Evolutionary conservation across 2,797 vertebrate species (phyloP).

Genomic region (Vireo griseus): DNA sequence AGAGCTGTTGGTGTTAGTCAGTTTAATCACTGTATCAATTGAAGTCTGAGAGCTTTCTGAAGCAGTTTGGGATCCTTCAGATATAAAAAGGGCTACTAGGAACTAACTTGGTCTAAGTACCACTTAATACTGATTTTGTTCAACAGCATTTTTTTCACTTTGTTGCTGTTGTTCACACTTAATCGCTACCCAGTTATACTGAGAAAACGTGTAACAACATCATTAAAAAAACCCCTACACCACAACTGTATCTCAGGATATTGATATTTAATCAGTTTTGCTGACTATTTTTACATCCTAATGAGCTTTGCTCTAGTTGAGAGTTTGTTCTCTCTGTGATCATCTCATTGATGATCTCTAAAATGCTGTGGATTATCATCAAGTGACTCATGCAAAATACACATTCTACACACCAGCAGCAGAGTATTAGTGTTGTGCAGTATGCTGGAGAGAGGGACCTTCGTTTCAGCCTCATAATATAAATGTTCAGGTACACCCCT

Average conservation of each 20-base stretch:
- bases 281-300: neutral
- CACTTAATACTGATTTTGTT: neutral
- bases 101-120: neutral
- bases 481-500: neutral
- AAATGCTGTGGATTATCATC: neutral
- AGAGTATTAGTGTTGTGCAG: neutral
- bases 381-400: neutral
- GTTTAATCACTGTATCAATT: neutral
- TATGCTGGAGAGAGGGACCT: neutral
- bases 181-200: neutral
- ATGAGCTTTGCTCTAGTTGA: neutral
- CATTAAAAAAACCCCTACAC: neutral
- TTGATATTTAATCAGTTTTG: neutral
- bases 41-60: neutral
- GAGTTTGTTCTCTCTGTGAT: neutral
- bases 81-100: neutral
- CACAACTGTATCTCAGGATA: neutral
- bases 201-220: neutral
- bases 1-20: neutral
- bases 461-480: neutral
- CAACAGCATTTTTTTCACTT: neutral
- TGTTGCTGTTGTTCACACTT: neutral
- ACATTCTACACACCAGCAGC: neutral
- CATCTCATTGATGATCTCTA: neutral
- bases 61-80: neutral